Evolutionary conservation across 2,797 vertebrate species (phyloP).

Genomic region (Pseudomugil gertrudae): DNA sequence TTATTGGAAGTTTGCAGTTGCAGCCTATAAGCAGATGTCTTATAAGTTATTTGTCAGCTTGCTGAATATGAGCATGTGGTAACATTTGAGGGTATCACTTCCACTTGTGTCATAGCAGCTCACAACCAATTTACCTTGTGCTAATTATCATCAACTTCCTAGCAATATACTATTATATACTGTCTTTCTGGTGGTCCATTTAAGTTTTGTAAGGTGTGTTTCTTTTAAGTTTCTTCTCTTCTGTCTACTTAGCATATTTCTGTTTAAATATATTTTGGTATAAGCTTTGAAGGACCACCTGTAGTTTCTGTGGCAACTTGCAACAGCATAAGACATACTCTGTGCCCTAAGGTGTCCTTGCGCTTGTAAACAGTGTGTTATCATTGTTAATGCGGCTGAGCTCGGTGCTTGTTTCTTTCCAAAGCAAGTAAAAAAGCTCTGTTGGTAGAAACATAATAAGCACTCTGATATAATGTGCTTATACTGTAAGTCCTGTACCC

Average conservation of each 20-base stretch:
- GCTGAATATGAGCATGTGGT: neutral
- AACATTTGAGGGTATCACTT: conserved; percentile 6
- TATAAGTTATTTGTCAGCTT: neutral
- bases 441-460: conserved; percentile 37
- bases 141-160: conserved; percentile 1
- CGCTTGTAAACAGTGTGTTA: conserved; percentile 27
- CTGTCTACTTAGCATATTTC: conserved; percentile 9
- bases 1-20: conserved; percentile 1
- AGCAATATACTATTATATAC: neutral
- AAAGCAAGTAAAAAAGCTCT: conserved; percentile 23
- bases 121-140: neutral
- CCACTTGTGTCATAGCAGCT: neutral
- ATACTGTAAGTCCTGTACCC: conserved; percentile 27
- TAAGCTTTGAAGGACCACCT: conserved; percentile 4
- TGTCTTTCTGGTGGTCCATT: neutral
- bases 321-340: conserved; percentile 25
- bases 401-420: conserved; percentile 13
- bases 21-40: neutral
- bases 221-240: neutral
- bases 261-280: conserved; percentile 15
- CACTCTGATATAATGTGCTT: conserved; percentile 20
- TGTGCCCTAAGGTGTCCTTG: conserved; percentile 10
- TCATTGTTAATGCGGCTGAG: conserved; percentile 11
- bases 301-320: conserved; percentile 15
- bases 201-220: conserved; percentile 2